A percentile compares a stretch with the other conserved stretches of the same genome.
Conservation (phyloP, 1,140 invertebrate genomes). For the Apis florea region DNA sequence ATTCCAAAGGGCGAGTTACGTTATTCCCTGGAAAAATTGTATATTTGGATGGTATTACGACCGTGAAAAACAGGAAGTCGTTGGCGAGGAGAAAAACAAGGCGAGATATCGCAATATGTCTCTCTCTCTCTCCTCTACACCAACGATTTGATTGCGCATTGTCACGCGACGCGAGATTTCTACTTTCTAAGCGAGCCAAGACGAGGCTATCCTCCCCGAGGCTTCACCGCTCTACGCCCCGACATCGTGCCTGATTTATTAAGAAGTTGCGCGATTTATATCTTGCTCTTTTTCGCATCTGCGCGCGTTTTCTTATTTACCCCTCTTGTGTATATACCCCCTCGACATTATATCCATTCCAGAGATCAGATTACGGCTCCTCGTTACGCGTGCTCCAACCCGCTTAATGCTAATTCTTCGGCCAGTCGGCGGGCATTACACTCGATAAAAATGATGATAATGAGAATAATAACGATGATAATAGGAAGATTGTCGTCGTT, state of each 20-base stretch:
- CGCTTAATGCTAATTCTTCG: constrained; percentile 44
- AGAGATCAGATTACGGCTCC: constrained; percentile 47
- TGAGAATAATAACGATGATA: constrained; percentile 27
- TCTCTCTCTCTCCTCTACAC: constrained; percentile 1
- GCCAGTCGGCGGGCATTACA: constrained; percentile 13
- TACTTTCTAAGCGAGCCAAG: constrained; percentile 36
- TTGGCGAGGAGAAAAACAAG: background rate
- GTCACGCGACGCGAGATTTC: constrained; percentile 49
- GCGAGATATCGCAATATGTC: constrained; percentile 9
- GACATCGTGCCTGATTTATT: constrained; percentile 29
- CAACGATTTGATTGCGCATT: constrained; percentile 48
- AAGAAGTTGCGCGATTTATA: constrained; percentile 29
- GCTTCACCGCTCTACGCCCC: no score
- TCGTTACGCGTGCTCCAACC: constrained; percentile 42
- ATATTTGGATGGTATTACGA: background rate
- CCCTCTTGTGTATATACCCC: background rate
- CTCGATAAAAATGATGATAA: constrained; percentile 26
- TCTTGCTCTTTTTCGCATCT: background rate
- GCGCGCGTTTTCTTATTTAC: background rate
- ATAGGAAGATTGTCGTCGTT: constrained; percentile 21
- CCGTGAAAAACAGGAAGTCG: constrained; percentile 42
- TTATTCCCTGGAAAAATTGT: constrained; percentile 4
- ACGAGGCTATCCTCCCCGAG: constrained; percentile 7
- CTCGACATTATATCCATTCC: constrained; percentile 25
- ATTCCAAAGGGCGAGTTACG: no score